Evolutionary conservation across 2,888 invertebrate genomes (phyloP).

Genomic region (Agrotis ipsilon): DNA sequence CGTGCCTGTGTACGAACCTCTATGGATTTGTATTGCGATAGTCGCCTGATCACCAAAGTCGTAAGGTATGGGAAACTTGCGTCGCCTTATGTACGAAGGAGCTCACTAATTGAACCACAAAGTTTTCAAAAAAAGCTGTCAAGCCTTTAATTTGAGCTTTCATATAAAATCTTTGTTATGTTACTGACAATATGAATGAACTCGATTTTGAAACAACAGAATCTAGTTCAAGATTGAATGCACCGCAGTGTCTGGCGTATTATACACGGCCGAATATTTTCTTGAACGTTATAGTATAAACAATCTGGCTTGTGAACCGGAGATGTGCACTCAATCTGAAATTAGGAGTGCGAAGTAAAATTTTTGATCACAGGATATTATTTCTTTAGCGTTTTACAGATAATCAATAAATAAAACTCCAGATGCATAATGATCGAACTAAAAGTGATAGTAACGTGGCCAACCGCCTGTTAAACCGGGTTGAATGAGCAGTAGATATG

Average conservation of each 20-base stretch:
- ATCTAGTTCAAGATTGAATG: conserved; percentile 45
- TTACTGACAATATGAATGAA: conserved; percentile 21
- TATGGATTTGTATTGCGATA: too few relatives aligned
- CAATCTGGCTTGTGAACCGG: conserved; percentile 49
- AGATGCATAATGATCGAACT: conserved; percentile 32
- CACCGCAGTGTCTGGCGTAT: conserved; percentile 59
- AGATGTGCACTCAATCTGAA: conserved; percentile 40
- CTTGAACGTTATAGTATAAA: conserved; percentile 58
- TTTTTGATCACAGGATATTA: conserved; percentile 39
- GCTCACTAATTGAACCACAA: conserved; percentile 49
- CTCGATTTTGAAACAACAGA: conserved; percentile 47
- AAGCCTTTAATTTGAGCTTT: conserved; percentile 31
- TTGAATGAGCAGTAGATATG: conserved; percentile 19
- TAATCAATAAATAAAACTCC: conserved; percentile 35
- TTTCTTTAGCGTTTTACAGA: conserved; percentile 28
- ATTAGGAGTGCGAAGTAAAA: conserved; percentile 27
- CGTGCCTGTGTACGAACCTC: too few relatives aligned
- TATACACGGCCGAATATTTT: conserved; percentile 59
- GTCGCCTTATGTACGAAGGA: too few relatives aligned
- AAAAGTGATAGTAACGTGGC: conserved; percentile 8
- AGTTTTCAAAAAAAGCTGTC: conserved; percentile 22
- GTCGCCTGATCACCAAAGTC: too few relatives aligned
- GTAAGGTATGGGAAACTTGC: too few relatives aligned
- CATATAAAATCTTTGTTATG: background rate
- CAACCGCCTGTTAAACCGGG: conserved; percentile 16